Base-by-base conservation (phyloP, 2,888 invertebrate species). In the Synanthedon vespiformis region DNA sequence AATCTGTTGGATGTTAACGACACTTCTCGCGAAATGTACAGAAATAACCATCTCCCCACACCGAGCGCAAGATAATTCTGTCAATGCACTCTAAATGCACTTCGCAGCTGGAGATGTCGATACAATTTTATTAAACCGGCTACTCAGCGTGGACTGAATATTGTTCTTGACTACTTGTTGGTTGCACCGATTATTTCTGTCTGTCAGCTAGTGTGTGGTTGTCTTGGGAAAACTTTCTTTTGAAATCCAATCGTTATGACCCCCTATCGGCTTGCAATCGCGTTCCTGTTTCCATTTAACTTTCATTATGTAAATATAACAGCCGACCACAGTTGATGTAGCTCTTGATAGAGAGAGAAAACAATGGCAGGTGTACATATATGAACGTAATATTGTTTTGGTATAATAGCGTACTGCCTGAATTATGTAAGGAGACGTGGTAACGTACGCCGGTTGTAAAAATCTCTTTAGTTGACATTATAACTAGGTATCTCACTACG, bases 1-100 rank as follows among this genome's bases (percentile, higher is more conserved):
- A 75, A 75, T 72, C 68, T 67, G 63, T 64, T 64, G 65, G 62
- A 72, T 69, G 70, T 68, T 69, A 74, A 78, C 71, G 74, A 74
- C 69, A 65, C 59, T 80, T 81, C 80, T 77, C 75, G 84, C 84
- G 65, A 85, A 86, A 78, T 66, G 68, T 71, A 72, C 83, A 74
- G 74, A 80, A 85, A 87, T 87, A 86, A 68, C 76, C 72, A 58
- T 59, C 68, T 70, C 75, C 79, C 80, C 77, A 67, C 78, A 61
- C 69, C 59, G 68, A 66, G 67, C 63, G 64, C 64, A 64, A 65
- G 77, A 77, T 81, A 81, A 81, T 79, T 82, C 78, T 73, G 84
- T 84, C 82, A 70, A 68, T 74, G 75, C 74, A 70, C 63, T 70
- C 73, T 76, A 74, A 77, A 76, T 83, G 83, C 79, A 79, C 74